phyloP scores from a whole-genome alignment of 2,888 invertebrate genomes.

The Heteromurus nitidus region DNA sequence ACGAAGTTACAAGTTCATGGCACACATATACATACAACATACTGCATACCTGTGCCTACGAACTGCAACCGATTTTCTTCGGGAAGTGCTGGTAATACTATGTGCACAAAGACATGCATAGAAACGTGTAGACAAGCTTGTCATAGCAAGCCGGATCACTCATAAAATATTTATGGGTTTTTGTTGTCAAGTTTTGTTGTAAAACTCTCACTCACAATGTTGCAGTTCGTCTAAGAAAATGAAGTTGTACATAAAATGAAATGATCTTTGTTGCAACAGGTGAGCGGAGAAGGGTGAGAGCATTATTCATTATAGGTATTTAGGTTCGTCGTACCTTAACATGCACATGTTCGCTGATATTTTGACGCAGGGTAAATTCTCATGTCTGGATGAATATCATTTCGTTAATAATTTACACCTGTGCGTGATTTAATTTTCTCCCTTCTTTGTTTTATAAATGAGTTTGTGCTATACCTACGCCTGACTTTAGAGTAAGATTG shows the following conservation, averaged over 20 bases:
- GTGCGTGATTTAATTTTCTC: background rate
- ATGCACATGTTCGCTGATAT: background rate
- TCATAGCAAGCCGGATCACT: too few species aligned
- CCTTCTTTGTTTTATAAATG: background rate
- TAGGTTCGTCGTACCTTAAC: background rate
- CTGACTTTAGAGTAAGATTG: too few species aligned
- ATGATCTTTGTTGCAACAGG: background rate
- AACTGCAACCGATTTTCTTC: background rate
- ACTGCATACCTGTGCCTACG: background rate
- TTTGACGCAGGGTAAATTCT: background rate
- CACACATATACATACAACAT: background rate
- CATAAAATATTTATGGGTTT: background rate
- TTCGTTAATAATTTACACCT: constrained; percentile 2
- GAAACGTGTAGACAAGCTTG: background rate
- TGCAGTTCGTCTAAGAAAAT: background rate
- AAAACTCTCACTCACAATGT: background rate
- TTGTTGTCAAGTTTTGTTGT: background rate
- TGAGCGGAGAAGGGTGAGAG: background rate
- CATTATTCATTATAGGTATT: background rate
- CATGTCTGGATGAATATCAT: background rate
- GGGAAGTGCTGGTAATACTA: background rate
- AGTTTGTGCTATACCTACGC: too few species aligned
- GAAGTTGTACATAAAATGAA: background rate
- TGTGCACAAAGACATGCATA: background rate
- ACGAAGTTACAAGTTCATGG: constrained; percentile 6